A percentile compares a stretch with the other conserved stretches of the same genome.
Evolutionary conservation across 2,888 invertebrate genomes (phyloP).

Genomic region (Temnothorax ravouxi): DNA sequence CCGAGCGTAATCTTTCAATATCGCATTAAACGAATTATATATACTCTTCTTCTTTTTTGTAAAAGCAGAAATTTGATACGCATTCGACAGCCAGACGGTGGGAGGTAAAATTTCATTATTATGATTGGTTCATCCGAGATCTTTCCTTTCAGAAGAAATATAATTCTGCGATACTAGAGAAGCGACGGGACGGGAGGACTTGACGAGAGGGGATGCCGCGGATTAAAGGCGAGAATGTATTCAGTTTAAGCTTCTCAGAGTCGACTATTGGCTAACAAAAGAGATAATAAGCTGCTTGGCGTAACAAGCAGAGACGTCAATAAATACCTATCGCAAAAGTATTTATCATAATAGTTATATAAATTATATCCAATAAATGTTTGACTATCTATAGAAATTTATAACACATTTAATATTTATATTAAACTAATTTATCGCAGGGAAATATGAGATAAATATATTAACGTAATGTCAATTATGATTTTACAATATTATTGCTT

Average conservation of each 20-base stretch:
- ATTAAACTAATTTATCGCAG: background rate
- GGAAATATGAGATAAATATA: too few relatives aligned
- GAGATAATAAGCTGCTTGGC: conserved; percentile 32
- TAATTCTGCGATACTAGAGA: conserved; percentile 46
- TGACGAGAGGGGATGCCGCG: conserved; percentile 17
- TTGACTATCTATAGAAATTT: background rate
- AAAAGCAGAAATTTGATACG: conserved; percentile 53
- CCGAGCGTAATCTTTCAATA: conserved; percentile 37
- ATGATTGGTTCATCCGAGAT: conserved; percentile 60
- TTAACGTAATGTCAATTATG: background rate
- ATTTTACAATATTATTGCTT: background rate
- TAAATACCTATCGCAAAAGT: conserved; percentile 1
- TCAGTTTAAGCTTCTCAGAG: conserved; percentile 52
- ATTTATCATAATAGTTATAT: background rate
- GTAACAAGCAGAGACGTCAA: conserved; percentile 1
- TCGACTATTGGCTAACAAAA: conserved; percentile 38
- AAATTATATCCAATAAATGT: conserved; percentile 3
- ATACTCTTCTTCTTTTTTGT: conserved; percentile 17
- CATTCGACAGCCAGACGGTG: conserved; percentile 22
- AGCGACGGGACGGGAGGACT: background rate
- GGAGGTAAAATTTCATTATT: conserved; percentile 65
- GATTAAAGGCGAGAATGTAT: conserved; percentile 52
- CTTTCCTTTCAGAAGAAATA: conserved; percentile 61
- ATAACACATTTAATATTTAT: background rate
- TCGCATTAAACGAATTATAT: conserved; percentile 52